These are phyloP conservation scores for Alauda arvensis DNA, from an alignment of 2,797 vertebrate species.

Conservation along the genomic window DNA sequence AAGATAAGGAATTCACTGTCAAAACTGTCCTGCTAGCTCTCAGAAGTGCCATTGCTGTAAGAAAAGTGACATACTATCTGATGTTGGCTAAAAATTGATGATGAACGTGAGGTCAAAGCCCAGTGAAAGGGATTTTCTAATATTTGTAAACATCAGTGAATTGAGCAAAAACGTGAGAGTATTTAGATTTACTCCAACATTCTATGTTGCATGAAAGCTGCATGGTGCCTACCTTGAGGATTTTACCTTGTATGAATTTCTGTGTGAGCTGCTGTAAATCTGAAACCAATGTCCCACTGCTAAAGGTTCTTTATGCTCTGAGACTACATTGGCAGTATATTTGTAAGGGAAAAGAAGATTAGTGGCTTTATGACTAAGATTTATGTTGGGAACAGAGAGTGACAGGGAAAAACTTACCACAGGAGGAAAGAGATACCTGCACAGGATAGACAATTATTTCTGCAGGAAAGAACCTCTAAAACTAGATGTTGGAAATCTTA, in stretches of 20 bases:
- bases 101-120: not conserved
- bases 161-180: not conserved
- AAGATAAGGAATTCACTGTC: not conserved
- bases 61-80: not conserved
- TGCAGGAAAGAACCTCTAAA: not conserved
- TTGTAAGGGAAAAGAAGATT: constrained; percentile 11
- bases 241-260: not conserved
- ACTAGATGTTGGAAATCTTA: not conserved
- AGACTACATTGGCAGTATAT: not conserved
- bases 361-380: not conserved
- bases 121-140: not conserved
- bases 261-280: not conserved
- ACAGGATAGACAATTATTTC: not conserved
- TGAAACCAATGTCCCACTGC: not conserved
- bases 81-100: not conserved
- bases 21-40: not conserved
- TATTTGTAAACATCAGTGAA: not conserved
- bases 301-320: not conserved
- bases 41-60: not conserved
- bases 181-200: not conserved
- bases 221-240: not conserved
- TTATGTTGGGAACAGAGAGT: not conserved
- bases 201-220: not conserved
- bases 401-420: not conserved
- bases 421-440: not conserved